These are phyloP conservation scores for Trogon surrucura DNA, from an alignment of 2,113 vertebrate genomes.

Conservation along the genomic window DNA sequence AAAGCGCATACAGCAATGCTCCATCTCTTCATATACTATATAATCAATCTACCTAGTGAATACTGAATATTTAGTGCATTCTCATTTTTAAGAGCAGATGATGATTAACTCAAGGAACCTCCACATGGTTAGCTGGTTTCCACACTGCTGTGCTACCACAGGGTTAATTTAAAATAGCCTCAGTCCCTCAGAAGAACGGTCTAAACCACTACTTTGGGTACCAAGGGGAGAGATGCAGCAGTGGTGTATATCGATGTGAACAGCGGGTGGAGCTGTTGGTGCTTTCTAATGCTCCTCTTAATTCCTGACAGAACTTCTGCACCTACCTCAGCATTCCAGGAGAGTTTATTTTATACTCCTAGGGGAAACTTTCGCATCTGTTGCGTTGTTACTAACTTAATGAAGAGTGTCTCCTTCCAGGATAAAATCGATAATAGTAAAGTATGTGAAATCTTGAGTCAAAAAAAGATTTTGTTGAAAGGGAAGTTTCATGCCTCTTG, in stretches of 20 bases:
- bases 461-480: neutral
- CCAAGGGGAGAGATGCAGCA: neutral
- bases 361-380: neutral
- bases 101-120: neutral
- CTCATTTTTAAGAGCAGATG: neutral
- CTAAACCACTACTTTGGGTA: fast-evolving
- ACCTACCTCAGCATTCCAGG: too few species aligned
- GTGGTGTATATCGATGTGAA: neutral
- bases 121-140: neutral
- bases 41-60: neutral
- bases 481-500: neutral
- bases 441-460: neutral
- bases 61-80: neutral
- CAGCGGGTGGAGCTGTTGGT: constrained; percentile 41
- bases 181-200: neutral
- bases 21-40: neutral
- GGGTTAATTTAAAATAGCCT: neutral
- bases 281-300: neutral
- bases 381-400: neutral
- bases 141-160: neutral
- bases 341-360: neutral
- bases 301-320: neutral
- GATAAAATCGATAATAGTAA: neutral
- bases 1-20: neutral
- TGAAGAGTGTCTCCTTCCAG: neutral